phyloP scores from a whole-genome alignment of 1,140 invertebrate species.

The Vollenhovia emeryi region DNA sequence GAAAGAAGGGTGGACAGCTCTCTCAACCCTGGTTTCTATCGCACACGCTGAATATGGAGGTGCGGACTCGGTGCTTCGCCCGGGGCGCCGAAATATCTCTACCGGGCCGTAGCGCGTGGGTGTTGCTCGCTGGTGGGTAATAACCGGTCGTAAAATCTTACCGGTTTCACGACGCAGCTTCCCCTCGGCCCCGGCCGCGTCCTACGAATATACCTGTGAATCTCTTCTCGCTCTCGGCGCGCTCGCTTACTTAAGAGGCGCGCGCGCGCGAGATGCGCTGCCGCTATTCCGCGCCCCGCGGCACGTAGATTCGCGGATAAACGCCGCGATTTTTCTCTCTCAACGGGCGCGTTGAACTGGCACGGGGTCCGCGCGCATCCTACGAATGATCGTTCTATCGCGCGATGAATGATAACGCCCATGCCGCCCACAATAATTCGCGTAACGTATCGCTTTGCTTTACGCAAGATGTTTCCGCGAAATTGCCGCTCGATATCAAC shows the following conservation, averaged over 20 bases:
- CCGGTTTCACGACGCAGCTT: slow-evolving; percentile 61
- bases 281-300: background rate
- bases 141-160: slow-evolving; percentile 73
- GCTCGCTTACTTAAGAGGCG: background rate
- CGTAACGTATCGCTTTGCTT: background rate
- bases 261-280: background rate
- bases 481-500: background rate
- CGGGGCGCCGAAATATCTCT: slow-evolving; percentile 43
- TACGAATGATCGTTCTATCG: slow-evolving; percentile 36
- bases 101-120: slow-evolving; percentile 48
- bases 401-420: slow-evolving; percentile 13
- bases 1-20: background rate
- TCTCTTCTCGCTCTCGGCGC: slow-evolving; percentile 40
- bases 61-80: slow-evolving; percentile 22
- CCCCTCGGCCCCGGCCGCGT: slow-evolving; percentile 32
- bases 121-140: slow-evolving; percentile 59
- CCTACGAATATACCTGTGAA: slow-evolving; percentile 36
- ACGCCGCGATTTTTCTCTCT: slow-evolving; percentile 24
- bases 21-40: slow-evolving; percentile 31
- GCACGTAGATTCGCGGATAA: slow-evolving; percentile 16
- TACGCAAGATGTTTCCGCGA: slow-evolving; percentile 6
- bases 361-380: no score
- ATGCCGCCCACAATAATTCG: slow-evolving; percentile 20
- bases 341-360: slow-evolving; percentile 11
- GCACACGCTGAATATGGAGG: slow-evolving; percentile 18